Evolutionary conservation across 2,888 invertebrate genomes (phyloP), one percentile per base, ranked within the genome.

Genomic region (Sycophila texana): DNA sequence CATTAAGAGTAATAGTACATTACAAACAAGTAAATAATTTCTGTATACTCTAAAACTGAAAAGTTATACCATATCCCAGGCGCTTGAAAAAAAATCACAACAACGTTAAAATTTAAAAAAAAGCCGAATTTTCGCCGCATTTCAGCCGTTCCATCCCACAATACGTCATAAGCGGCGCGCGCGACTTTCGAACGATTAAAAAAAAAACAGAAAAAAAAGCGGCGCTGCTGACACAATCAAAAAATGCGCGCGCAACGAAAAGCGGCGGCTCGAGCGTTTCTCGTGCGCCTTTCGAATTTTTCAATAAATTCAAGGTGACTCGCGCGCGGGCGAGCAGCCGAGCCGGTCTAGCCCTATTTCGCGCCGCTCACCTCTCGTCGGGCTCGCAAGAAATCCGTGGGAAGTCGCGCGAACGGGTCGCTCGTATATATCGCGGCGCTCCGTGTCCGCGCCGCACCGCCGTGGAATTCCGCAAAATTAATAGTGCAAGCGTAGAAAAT

Each of bases 261-360:
- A 77, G 82, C 81, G 70, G 39, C 39, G 14, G n/a, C 49, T 26
- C 55, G 18, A 53, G 30, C 16, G 20, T 22, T 26, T 26, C 26
- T 2, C 55, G 22, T 20, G 53, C 13, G 72, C 79, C 79, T 79
- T 75, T 75, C 79, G 66, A 75, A 79, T 79, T 75, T 75, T 79
- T 79, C 71, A 79, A 75, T 75, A 79, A 75, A 79, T 79, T 79
- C 71, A 79, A 79, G 75, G 66, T 77, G 67, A 82, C 77, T 61
- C 71, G 74, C 71, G 75, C 75, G 60, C 76, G 13, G 4, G 77
- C 75, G 82, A 78, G 72, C 63, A 57, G 14, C 80, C 73, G 51
- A n/a, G 39, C 26, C 26, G n/a, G 13, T 60, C 26, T 55, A 20
- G 18, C 4, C 58, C 18, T 14, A 18, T 22, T 58, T 22, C 51